Evolutionary conservation across 2,888 invertebrate species (phyloP).

Genomic region (Seladonia tumulorum): DNA sequence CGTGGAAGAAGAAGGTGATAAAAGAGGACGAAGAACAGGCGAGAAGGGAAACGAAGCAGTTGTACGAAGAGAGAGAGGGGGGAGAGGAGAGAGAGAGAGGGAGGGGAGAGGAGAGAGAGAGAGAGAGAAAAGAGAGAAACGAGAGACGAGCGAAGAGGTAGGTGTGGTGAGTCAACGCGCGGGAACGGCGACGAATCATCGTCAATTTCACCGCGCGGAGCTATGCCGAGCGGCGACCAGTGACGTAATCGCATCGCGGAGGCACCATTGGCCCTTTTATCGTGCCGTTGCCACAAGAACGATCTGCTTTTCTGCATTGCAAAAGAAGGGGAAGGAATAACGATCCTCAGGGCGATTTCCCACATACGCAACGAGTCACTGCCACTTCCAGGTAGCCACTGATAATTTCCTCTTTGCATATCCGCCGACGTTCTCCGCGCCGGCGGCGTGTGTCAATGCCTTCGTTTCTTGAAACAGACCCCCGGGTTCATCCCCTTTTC

Average conservation of each 20-base stretch:
- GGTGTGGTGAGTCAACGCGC: constrained; percentile 61
- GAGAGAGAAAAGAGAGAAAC: neutral
- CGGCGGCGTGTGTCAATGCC: constrained; percentile 42
- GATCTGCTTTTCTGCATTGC: constrained; percentile 61
- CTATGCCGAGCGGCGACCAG: constrained; percentile 60
- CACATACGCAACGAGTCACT: constrained; percentile 59
- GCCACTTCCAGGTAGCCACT: constrained; percentile 60
- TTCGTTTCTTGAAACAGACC: constrained; percentile 48
- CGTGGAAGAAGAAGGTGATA: constrained; percentile 65
- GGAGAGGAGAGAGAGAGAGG: constrained; percentile 36
- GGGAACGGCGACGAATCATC: constrained; percentile 64
- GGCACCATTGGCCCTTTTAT: constrained; percentile 59
- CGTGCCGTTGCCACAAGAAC: constrained; percentile 40
- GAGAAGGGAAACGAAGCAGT: constrained; percentile 30
- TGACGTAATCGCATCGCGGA: constrained; percentile 63
- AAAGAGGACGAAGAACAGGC: constrained; percentile 37
- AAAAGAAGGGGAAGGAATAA: constrained; percentile 58
- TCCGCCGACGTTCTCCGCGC: constrained; percentile 45
- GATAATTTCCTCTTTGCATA: constrained; percentile 66
- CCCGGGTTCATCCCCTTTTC: neutral
- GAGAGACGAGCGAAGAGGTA: constrained; percentile 31
- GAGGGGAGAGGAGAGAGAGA: constrained; percentile 52
- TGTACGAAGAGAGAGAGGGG: constrained; percentile 59
- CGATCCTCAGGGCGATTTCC: constrained; percentile 57
- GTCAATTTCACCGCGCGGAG: constrained; percentile 60